phyloP scores from a whole-genome alignment of 2,797 vertebrate species.

The Hemibagrus guttatus region DNA sequence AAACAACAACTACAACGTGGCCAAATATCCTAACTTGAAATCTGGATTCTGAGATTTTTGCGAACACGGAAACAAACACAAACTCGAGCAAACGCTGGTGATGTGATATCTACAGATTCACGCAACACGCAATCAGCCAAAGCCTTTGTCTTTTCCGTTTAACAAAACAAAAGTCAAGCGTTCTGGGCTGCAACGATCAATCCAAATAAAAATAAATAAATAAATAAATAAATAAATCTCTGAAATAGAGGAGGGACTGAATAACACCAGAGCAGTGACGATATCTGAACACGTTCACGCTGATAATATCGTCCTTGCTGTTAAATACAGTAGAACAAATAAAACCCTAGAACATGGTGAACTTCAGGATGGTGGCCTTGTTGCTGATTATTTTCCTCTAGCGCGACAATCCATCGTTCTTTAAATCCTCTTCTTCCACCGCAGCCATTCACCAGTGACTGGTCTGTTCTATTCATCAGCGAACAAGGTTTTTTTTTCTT shows the following conservation, averaged over 20 bases:
- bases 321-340: neutral
- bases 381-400: neutral
- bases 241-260: too few relatives aligned
- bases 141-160: too few relatives aligned
- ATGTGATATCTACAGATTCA: too few relatives aligned
- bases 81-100: too few relatives aligned
- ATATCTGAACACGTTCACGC: neutral
- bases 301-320: neutral
- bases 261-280: neutral
- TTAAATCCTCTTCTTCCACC: neutral
- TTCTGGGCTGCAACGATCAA: too few relatives aligned
- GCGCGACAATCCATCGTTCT: neutral
- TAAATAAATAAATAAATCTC: too few relatives aligned
- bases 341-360: neutral
- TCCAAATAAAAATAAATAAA: too few relatives aligned
- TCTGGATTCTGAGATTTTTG: too few relatives aligned
- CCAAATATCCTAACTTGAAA: neutral
- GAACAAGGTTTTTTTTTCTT: neutral
- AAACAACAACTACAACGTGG: neutral
- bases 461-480: neutral
- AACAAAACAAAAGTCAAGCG: too few relatives aligned
- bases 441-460: neutral
- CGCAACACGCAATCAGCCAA: too few relatives aligned
- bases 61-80: too few relatives aligned
- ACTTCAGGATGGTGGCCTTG: neutral